These are phyloP conservation scores for Eumerus sabulonum DNA, from an alignment of 2,888 invertebrate species.

Conservation along the genomic window DNA sequence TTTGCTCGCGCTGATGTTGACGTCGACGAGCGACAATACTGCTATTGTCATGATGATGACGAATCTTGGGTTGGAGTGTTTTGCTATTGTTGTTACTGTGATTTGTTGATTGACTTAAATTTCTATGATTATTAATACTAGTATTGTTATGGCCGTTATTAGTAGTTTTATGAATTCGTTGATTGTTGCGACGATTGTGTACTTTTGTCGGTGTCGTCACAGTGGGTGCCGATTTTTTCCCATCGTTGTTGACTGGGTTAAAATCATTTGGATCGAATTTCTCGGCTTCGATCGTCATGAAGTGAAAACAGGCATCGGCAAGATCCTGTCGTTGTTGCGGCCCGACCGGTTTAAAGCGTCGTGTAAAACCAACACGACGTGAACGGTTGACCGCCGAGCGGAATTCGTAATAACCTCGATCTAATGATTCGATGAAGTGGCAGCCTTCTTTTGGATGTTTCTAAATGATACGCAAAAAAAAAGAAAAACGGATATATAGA, in stretches of 20 bases:
- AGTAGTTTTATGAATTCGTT: conserved; percentile 54
- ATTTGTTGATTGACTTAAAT: conserved; percentile 49
- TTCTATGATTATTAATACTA: conserved; percentile 41
- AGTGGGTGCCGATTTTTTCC: conserved; percentile 14
- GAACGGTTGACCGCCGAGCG: conserved; percentile 73
- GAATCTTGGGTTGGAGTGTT: conserved; percentile 67
- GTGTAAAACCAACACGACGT: conserved; percentile 75
- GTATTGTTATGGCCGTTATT: conserved; percentile 61
- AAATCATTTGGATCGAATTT: conserved; percentile 68
- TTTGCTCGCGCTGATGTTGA: conserved; percentile 72
- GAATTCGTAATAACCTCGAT: conserved; percentile 74
- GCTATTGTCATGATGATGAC: conserved; percentile 75
- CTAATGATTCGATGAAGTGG: conserved; percentile 75
- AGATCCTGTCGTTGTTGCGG: conserved; percentile 70
- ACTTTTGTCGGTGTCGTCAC: conserved; percentile 47
- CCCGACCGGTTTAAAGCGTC: conserved; percentile 73
- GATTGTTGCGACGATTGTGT: conserved; percentile 69
- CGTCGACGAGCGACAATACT: conserved; percentile 69
- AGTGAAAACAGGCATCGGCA: conserved; percentile 73
- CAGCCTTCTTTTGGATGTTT: conserved; percentile 75
- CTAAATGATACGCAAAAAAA: conserved; percentile 59
- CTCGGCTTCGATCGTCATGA: conserved; percentile 72
- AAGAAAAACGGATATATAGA: neutral
- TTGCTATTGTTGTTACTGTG: conserved; percentile 61
- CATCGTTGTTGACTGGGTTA: conserved; percentile 19